These are phyloP conservation scores for Halesus radiatus DNA, from an alignment of 1,140 invertebrate species.

Conservation along the genomic window DNA sequence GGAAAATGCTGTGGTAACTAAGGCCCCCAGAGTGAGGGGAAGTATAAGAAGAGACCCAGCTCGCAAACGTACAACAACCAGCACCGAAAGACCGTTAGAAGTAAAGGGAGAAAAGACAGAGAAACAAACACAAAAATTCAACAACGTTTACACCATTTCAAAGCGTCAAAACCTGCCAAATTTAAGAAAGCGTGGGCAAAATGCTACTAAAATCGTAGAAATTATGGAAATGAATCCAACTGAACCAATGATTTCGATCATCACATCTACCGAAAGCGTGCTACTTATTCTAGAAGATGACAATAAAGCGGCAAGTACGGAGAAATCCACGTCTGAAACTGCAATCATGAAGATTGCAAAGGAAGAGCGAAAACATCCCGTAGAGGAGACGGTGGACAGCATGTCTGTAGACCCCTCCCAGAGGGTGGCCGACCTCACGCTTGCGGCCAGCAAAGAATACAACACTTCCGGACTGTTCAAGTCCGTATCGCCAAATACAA, in stretches of 20 bases:
- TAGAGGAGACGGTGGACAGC: conserved; percentile 60
- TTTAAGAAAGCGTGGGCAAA: conserved; percentile 44
- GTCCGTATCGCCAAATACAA: conserved; percentile 66
- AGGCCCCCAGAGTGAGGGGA: conserved; percentile 46
- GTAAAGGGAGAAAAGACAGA: conserved; percentile 9
- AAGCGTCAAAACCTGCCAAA: conserved; percentile 44
- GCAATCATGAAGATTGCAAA: conserved; percentile 71
- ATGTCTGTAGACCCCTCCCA: conserved; percentile 69
- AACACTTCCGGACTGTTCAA: conserved; percentile 73
- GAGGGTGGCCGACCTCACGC: conserved; percentile 72
- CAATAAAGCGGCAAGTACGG: conserved; percentile 65
- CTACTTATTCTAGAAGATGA: conserved; percentile 37
- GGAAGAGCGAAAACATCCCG: conserved; percentile 62
- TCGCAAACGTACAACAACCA: conserved; percentile 54
- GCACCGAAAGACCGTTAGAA: conserved; percentile 54
- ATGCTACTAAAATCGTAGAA: conserved; percentile 59
- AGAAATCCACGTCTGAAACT: conserved; percentile 68
- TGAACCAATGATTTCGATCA: conserved; percentile 1
- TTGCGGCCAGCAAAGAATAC: conserved; percentile 73
- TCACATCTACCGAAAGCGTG: not conserved
- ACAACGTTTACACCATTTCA: conserved; percentile 49
- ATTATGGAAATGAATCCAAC: conserved; percentile 59
- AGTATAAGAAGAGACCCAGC: conserved; percentile 55
- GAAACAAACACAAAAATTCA: conserved; percentile 40
- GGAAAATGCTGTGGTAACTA: conserved; percentile 47